These are phyloP conservation scores for Pristionchus mayeri DNA, from an alignment of 2,888 invertebrate species.

Conservation along the genomic window DNA sequence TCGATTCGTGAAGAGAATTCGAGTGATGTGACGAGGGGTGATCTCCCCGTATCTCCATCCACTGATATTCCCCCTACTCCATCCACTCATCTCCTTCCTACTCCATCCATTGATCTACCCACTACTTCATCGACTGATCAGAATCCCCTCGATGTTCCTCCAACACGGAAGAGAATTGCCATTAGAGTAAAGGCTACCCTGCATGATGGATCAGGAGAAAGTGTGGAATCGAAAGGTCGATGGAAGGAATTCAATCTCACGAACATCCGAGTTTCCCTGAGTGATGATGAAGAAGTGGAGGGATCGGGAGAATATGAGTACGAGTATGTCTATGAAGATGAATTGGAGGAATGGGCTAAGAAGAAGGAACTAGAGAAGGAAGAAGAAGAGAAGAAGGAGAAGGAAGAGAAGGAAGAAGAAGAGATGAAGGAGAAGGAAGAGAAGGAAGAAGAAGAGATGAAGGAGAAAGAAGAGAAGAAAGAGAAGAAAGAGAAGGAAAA, in stretches of 20 bases:
- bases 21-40: not conserved
- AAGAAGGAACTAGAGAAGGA: constrained; percentile 15
- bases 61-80: not conserved
- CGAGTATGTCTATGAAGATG: constrained; percentile 38
- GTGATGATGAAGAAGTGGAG: not conserved
- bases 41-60: not conserved
- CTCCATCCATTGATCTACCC: no score
- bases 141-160: not conserved
- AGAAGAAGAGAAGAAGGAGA: not conserved
- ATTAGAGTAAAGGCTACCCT: not conserved
- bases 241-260: not conserved
- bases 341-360: not conserved
- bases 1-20: not conserved
- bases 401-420: no score
- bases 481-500: no score
- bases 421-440: no score
- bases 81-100: no score
- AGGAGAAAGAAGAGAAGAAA: no score
- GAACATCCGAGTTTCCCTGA: not conserved
- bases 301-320: constrained; percentile 27
- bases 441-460: no score
- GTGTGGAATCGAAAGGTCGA: not conserved
- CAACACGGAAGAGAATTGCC: not conserved
- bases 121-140: no score
- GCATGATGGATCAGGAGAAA: not conserved